Evolutionary conservation across 2,113 vertebrate genomes (phyloP), one percentile per base, ranked within the genome.

Genomic region (Lucifuga dentata): DNA sequence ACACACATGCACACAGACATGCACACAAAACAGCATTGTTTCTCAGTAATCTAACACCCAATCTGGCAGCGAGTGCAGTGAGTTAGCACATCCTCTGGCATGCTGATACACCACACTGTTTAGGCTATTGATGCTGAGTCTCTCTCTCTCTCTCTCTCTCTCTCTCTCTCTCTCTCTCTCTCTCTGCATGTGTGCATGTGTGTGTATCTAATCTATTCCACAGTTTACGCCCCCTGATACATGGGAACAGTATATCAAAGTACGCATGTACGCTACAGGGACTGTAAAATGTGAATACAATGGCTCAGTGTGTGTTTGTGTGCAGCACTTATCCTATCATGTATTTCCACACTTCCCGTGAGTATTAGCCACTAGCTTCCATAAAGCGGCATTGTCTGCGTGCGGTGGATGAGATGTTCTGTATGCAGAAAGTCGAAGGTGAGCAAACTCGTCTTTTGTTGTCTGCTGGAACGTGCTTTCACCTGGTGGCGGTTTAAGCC

Each of bases 1-100:
- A 21, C 19, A 39, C 52, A 21, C 33, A 23, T 19, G 6, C 15
- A 36, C 49, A 52, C 61, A 57, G 52, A 69, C 65, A 64, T 29
- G 49, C 60, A 69, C 77, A 93, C 86, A 93, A 80, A 88, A 85
- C 76, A 66, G 63, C 81, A 89, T 93, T 93, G 93, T 93, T 91
- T 89, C 78, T 46, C 57, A 57, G 91, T 88, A 80, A 93, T 77
- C 69, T 26, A 83, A 92, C 86, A 91, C 88, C 81, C 33, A 53
- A 38, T 53, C 69, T 78, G 83, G 88, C 89, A 90, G 65, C 75
- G 59, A 41, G 58, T 71, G 52, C 69, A 45, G 71, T 83, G 87
- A 90, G 80, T 91, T 90, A 89, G 83, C 85, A 89, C 84, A 86
- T 89, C 69, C 26, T 78, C 45, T 88, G 90, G 84, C 88, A 91